phyloP scores from a whole-genome alignment of 2,888 invertebrate genomes.

The Frankliniella fusca region DNA sequence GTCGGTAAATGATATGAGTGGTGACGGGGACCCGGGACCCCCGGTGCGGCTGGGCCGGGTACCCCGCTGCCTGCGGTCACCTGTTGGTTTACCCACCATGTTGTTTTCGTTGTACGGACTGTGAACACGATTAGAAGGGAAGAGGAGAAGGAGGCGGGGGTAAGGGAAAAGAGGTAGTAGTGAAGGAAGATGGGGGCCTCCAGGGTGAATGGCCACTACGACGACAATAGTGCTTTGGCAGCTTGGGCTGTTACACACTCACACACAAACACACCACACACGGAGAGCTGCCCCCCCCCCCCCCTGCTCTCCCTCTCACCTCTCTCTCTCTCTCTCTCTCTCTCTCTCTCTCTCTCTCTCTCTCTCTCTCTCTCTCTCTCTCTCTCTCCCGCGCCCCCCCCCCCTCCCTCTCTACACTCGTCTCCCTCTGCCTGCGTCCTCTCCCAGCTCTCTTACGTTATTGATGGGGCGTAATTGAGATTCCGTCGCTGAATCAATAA shows the following conservation, averaged over 20 bases:
- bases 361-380: background rate
- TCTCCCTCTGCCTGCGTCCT: too few relatives aligned
- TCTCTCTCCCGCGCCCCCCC: background rate
- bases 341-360: background rate
- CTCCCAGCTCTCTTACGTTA: background rate
- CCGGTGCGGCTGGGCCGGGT: background rate
- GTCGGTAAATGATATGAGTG: constrained; percentile 22
- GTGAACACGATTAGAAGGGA: background rate
- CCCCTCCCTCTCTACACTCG: background rate
- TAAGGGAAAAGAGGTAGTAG: too few relatives aligned
- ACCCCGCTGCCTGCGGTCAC: background rate
- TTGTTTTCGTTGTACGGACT: background rate
- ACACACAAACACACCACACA: too few relatives aligned
- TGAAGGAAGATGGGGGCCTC: background rate
- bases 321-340: background rate
- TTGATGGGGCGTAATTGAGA: constrained; percentile 15
- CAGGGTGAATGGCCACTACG: background rate
- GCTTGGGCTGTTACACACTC: too few relatives aligned
- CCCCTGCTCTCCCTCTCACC: background rate
- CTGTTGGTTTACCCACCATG: background rate
- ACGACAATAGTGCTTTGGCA: too few relatives aligned
- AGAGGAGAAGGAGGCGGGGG: too few relatives aligned
- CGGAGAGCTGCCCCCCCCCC: too few relatives aligned
- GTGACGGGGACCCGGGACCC: background rate
- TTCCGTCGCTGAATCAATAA: constrained; percentile 21